Percentiles rank a stretch among this genome's conserved stretches.
phyloP scores from a whole-genome alignment of 2,888 invertebrate species.

The Drosophila dives region DNA sequence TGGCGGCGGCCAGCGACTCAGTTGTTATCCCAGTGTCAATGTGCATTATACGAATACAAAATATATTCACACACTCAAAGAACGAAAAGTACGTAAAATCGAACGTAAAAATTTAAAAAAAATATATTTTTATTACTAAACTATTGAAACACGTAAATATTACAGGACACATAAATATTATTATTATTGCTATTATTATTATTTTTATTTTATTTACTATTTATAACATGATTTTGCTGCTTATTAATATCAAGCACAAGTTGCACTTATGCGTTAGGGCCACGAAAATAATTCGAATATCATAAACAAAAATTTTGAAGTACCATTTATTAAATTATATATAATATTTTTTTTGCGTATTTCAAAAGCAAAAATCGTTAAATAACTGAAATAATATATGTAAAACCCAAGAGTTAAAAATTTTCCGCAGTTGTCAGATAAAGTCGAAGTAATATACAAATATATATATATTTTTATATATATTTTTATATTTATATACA shows the following conservation, averaged over 20 bases:
- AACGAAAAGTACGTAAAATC: slow-evolving; percentile 24
- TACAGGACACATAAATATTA: neutral
- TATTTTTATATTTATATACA: neutral
- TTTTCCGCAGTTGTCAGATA: neutral
- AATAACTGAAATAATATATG: neutral
- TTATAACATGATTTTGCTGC: neutral
- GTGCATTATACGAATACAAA: slow-evolving; percentile 38
- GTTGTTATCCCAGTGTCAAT: slow-evolving; percentile 57
- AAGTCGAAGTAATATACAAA: neutral
- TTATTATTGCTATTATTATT: neutral
- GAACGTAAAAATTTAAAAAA: neutral
- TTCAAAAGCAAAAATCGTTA: neutral
- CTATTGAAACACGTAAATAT: neutral
- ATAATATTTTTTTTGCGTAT: neutral
- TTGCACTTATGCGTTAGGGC: neutral
- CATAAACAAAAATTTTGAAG: neutral
- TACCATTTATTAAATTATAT: neutral
- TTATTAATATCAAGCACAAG: neutral
- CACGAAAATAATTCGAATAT: neutral
- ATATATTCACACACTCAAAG: neutral
- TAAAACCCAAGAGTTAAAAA: neutral
- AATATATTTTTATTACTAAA: too few species aligned
- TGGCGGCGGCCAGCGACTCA: slow-evolving; percentile 34
- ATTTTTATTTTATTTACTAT: neutral
- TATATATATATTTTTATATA: neutral